Conservation (phyloP, 2,113 vertebrate species). For the Tympanuchus pallidicinctus region DNA sequence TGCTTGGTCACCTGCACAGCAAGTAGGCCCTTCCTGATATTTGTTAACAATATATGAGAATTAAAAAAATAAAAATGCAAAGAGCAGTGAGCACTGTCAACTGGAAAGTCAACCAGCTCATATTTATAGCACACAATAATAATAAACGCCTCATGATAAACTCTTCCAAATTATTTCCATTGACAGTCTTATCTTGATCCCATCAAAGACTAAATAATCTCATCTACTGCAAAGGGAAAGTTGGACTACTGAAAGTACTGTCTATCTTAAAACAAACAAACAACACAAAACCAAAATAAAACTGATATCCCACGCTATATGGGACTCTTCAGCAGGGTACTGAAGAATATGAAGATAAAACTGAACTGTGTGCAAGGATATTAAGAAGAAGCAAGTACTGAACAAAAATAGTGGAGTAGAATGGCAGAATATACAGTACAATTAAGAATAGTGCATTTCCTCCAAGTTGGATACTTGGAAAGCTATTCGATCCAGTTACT, state of each 20-base stretch:
- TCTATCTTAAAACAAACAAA: neutral
- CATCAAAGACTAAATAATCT: neutral
- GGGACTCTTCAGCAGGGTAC: neutral
- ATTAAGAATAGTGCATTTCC: neutral
- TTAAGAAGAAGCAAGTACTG: neutral
- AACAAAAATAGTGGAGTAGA: neutral
- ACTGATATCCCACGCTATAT: neutral
- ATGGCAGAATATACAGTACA: neutral
- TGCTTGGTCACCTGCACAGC: neutral
- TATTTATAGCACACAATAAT: neutral
- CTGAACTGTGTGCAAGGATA: neutral
- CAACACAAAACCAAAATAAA: too few species aligned
- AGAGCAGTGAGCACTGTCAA: neutral
- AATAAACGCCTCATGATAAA: neutral
- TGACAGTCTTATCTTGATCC: neutral
- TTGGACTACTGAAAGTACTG: neutral
- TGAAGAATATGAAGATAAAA: neutral
- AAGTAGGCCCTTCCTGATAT: neutral
- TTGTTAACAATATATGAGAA: neutral
- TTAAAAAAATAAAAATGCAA: neutral
- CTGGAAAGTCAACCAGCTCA: neutral
- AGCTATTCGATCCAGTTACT: neutral
- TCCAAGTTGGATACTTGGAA: neutral
- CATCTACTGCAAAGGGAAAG: neutral
- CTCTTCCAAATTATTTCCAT: neutral